Base-by-base conservation (phyloP, 1,140 invertebrate genomes). In the Ceratosolen solmsi region DNA sequence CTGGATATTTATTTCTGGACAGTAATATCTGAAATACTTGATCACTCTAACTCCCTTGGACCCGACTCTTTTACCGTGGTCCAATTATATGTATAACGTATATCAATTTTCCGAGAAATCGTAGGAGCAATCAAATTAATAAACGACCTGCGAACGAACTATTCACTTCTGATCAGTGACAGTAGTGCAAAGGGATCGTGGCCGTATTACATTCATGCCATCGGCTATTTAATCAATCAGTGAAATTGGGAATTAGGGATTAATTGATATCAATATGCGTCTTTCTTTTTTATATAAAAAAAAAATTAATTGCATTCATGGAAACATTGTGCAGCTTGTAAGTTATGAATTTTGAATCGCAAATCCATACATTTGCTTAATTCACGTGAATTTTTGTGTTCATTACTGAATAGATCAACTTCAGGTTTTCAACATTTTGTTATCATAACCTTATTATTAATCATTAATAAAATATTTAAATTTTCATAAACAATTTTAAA, bases 241-340 rank as follows among this genome's bases (percentile, higher is more conserved):
- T 87, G 86, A 91, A 91, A 92, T 92, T 92, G 90, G 88, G 89
- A 90, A 91, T 91, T 91, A 90, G 88, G 88, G 87, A 91, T 91
- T 91, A 91, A 88, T 82, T 49, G 70, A 38, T 20, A 72, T 63
- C 36, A 27, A 25, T 27, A 15, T 46, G 75, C 36, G n/a, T n/a
- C n/a, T n/a, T n/a, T n/a, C n/a, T 13, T 13, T 65, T 65, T 36
- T 20, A 5, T 2, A 22, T 22, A 22, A 22, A 13, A 11, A 36
- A 65, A 60, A 65, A 65, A 65, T 65, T 2, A 1, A 25, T 41
- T 15, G 51, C 11, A 60, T 25, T 25, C 7, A 49, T 56, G 51
- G 17, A 74, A 56, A 20, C 56, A 75, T 11, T 71, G 25, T 17
- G 2, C 4, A 7, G 58, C 7, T 9, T 15, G 65, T n/a, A 70